Evolutionary conservation across 2,888 invertebrate species (phyloP).

Genomic region (Smittia sp.): DNA sequence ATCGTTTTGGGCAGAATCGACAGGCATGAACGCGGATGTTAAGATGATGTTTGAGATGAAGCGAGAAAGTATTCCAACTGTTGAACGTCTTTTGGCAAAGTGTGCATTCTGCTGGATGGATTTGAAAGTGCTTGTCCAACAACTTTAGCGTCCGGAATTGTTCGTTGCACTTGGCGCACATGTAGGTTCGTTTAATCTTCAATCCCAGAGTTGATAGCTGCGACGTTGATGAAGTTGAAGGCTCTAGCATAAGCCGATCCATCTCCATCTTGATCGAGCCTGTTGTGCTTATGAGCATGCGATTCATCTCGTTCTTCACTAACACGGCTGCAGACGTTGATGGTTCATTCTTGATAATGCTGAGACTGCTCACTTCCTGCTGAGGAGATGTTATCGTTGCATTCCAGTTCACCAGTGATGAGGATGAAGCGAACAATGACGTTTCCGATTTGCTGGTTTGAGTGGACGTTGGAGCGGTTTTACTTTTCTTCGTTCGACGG

Average conservation of each 20-base stretch:
- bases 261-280: slow-evolving; percentile 40
- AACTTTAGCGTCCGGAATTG: slow-evolving; percentile 66
- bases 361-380: slow-evolving; percentile 25
- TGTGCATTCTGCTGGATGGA: slow-evolving; percentile 78
- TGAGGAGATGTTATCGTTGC: slow-evolving; percentile 6
- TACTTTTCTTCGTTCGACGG: slow-evolving; percentile 5
- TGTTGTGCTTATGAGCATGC: slow-evolving; percentile 31
- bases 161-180: slow-evolving; percentile 63
- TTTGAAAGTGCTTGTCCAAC: slow-evolving; percentile 71
- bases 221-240: slow-evolving; percentile 34
- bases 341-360: slow-evolving; percentile 37
- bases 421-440: neutral
- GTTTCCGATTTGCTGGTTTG: slow-evolving; percentile 34
- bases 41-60: slow-evolving; percentile 77
- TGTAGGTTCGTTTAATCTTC: slow-evolving; percentile 45
- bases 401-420: slow-evolving; percentile 20
- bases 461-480: slow-evolving; percentile 27
- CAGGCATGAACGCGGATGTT: slow-evolving; percentile 72
- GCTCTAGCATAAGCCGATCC: slow-evolving; percentile 30
- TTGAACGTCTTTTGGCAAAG: slow-evolving; percentile 79
- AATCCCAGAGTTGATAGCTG: slow-evolving; percentile 34
- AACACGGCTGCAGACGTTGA: slow-evolving; percentile 27
- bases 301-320: slow-evolving; percentile 40
- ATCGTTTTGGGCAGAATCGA: slow-evolving; percentile 76
- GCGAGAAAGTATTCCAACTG: slow-evolving; percentile 67